These are phyloP conservation scores for Ooceraea biroi DNA, from an alignment of 1,140 invertebrate species.

Conservation along the genomic window DNA sequence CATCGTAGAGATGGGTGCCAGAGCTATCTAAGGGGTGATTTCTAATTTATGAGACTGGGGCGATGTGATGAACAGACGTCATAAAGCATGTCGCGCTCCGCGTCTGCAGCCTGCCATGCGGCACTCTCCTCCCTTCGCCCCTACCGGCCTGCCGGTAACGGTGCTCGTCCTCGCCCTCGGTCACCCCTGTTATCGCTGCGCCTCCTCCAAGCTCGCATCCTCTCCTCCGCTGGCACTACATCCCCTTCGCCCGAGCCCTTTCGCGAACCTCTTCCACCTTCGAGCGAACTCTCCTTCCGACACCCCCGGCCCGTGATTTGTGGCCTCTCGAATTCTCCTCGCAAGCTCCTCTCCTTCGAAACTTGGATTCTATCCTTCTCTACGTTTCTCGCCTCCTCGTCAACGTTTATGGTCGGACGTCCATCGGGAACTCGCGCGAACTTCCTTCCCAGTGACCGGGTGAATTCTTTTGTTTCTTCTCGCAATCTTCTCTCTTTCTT, in stretches of 20 bases:
- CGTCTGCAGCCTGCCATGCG: conserved; percentile 81
- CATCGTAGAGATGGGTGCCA: conserved; percentile 77
- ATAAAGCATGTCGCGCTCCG: conserved; percentile 86
- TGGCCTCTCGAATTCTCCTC: conserved; percentile 80
- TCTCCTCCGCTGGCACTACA: neutral
- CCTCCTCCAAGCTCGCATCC: conserved; percentile 42
- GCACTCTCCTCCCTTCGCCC: conserved; percentile 71
- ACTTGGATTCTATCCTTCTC: conserved; percentile 65
- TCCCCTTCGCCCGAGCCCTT: too few species aligned
- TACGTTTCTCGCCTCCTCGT: conserved; percentile 27
- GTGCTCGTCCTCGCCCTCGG: conserved; percentile 59
- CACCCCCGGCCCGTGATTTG: conserved; percentile 75
- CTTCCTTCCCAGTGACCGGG: conserved; percentile 13
- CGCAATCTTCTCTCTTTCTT: too few species aligned
- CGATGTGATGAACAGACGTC: conserved; percentile 87
- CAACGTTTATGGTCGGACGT: conserved; percentile 53
- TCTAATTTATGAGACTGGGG: conserved; percentile 86
- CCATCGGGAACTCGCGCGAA: conserved; percentile 30
- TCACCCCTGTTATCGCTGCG: conserved; percentile 76
- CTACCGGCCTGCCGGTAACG: conserved; percentile 62
- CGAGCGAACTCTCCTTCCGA: conserved; percentile 71
- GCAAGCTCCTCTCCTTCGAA: conserved; percentile 73
- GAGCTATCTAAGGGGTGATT: conserved; percentile 85
- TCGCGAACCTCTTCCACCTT: conserved; percentile 66
- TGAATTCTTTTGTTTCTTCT: conserved; percentile 33